Evolutionary conservation across 2,888 invertebrate species (phyloP).

Genomic region (Azorinus chamasolen): DNA sequence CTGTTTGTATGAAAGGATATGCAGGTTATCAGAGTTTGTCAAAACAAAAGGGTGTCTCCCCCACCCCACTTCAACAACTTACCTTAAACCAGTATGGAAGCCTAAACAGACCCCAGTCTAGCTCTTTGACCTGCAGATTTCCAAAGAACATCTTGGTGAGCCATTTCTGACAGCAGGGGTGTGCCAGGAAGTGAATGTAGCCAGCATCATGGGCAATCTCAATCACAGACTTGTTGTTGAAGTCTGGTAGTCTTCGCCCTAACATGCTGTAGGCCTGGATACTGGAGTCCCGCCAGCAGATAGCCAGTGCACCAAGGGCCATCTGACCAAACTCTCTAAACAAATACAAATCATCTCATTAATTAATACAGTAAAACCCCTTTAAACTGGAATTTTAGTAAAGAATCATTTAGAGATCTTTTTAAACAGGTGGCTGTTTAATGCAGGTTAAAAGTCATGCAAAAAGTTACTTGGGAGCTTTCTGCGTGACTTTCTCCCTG

Average conservation of each 20-base stretch:
- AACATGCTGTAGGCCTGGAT: conserved; percentile 84
- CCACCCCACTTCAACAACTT: too few species aligned
- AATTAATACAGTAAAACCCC: too few species aligned
- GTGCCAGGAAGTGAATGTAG: conserved; percentile 87
- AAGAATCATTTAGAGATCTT: too few species aligned
- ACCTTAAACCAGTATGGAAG: conserved; percentile 85
- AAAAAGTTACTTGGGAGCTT: too few species aligned
- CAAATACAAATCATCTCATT: background rate
- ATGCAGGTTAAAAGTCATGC: too few species aligned
- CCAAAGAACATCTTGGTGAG: conserved; percentile 86
- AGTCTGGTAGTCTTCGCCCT: conserved; percentile 84
- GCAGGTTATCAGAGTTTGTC: too few species aligned
- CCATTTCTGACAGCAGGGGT: conserved; percentile 88
- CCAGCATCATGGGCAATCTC: conserved; percentile 86
- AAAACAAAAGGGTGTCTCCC: too few species aligned
- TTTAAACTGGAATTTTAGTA: too few species aligned
- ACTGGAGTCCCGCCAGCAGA: conserved; percentile 82
- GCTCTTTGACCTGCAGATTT: conserved; percentile 83
- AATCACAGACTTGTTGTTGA: conserved; percentile 85
- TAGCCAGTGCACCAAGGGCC: conserved; percentile 84
- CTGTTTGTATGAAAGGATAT: too few species aligned
- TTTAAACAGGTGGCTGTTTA: too few species aligned
- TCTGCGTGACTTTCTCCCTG: too few species aligned
- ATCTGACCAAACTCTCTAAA: conserved; percentile 84
- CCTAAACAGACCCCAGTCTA: conserved; percentile 81